Base-by-base conservation (phyloP, 2,797 vertebrate genomes). In the Aplochiton taeniatus region DNA sequence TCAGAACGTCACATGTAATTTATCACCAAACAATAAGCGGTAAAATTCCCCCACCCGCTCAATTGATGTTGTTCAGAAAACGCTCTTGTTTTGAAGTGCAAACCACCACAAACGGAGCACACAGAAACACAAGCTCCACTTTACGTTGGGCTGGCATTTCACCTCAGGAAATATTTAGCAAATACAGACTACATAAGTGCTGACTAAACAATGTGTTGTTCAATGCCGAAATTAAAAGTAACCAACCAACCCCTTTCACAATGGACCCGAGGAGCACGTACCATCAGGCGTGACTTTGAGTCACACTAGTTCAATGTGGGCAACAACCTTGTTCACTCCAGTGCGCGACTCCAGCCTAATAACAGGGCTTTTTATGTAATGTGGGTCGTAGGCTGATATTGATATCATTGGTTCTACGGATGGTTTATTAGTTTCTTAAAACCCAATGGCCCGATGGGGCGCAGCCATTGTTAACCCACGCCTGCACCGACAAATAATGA, bases 41-140 rank as follows among this genome's bases (percentile, higher is more conserved):
- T 63, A 86, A 78, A 84, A 83, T 65, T 83, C 70, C 87, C 87
- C 88, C 91, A 70, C 88, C 79, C 89, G 89, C 59, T 47, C 78
- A 90, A 91, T 91, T 85, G 82, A 82, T 72, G 80, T 76, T 86
- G 85, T 88, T 79, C 89, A 83, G 83, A 89, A 90, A 91, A 89
- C 87, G 86, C 88, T 95, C 91, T 91, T 94, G 94, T 93, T 96
- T 93, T 95, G 95, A 91, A 90, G 89, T 88, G 81, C 86, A 89
- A 90, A 93, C 93, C 94, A 88, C 94, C 93, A 66, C 69, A 83
- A 88, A 91, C 85, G 82, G 87, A 74, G 81, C 78, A 82, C 79
- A 79, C 84, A 82, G 73, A 60, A 67, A 81, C 41, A 83, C 81
- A 74, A 65, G 66, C 90, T 85, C 89, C 78, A 75, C 55, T 87